Percentiles rank a stretch among this genome's conserved stretches.
phyloP scores from a whole-genome alignment of 2,797 vertebrate species.

The Luscinia megarhynchos region DNA sequence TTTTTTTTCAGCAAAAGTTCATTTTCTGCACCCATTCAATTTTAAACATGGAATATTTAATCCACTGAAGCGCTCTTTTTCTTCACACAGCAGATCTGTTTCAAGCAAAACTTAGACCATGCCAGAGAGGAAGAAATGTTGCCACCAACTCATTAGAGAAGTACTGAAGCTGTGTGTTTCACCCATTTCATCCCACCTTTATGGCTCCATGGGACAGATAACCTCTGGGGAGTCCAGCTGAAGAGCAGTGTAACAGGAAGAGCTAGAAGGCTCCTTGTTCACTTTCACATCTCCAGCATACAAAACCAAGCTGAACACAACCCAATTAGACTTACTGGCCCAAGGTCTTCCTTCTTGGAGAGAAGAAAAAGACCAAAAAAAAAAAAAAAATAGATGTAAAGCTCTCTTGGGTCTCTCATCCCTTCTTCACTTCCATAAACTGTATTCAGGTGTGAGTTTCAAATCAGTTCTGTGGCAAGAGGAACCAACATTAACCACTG shows the following conservation, averaged over 20 bases:
- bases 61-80: background rate
- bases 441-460: background rate
- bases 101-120: background rate
- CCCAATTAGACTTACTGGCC: background rate
- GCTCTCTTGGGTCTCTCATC: background rate
- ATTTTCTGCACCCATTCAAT: background rate
- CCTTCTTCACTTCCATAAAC: background rate
- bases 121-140: background rate
- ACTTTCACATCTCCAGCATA: background rate
- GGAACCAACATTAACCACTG: background rate
- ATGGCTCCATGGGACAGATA: background rate
- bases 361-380: no score
- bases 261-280: background rate
- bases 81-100: background rate
- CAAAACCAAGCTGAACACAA: background rate
- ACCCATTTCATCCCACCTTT: background rate
- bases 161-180: background rate
- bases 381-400: background rate
- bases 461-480: background rate
- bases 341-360: background rate
- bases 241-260: background rate
- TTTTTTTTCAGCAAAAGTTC: background rate
- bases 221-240: no score
- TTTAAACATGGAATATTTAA: constrained; percentile 5
- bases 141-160: background rate